Evolutionary conservation across 2,113 vertebrate genomes (phyloP).

Genomic region (Scolopax mira): DNA sequence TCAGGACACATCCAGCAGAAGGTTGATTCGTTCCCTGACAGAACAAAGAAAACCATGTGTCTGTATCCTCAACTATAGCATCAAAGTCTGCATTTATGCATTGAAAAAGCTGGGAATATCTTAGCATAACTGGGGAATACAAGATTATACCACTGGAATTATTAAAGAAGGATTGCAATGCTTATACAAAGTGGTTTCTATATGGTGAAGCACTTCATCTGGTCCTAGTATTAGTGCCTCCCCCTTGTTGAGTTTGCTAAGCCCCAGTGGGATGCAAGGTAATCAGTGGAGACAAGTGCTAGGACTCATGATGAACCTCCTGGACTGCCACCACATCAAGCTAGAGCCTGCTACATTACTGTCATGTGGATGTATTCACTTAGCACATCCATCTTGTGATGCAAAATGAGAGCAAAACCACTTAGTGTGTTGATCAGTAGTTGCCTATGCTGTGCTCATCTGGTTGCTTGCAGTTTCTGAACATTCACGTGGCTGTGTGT

Average conservation of each 20-base stretch:
- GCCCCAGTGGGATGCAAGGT: not conserved
- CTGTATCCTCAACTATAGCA: not conserved
- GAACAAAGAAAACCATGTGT: not conserved
- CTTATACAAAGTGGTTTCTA: not conserved
- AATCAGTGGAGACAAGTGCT: not conserved
- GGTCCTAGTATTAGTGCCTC: not conserved
- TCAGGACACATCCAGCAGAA: not conserved
- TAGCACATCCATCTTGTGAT: not conserved
- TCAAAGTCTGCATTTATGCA: not conserved
- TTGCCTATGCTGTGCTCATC: not conserved
- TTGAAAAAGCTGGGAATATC: not conserved
- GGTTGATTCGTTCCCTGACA: not conserved
- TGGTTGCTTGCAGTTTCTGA: not conserved
- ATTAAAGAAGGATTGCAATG: not conserved
- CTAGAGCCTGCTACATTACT: not conserved
- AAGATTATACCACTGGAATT: not conserved
- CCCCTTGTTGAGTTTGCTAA: not conserved
- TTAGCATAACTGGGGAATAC: not conserved
- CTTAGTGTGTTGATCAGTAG: not conserved
- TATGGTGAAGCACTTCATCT: not conserved
- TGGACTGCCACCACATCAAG: not conserved
- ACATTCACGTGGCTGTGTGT: accelerated
- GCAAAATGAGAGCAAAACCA: not conserved
- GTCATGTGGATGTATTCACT: not conserved
- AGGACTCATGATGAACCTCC: not conserved